Percentiles rank a stretch among this genome's conserved stretches.
Evolutionary conservation across 2,797 vertebrate genomes (phyloP).

Genomic region (Rhinichthys osculus): DNA sequence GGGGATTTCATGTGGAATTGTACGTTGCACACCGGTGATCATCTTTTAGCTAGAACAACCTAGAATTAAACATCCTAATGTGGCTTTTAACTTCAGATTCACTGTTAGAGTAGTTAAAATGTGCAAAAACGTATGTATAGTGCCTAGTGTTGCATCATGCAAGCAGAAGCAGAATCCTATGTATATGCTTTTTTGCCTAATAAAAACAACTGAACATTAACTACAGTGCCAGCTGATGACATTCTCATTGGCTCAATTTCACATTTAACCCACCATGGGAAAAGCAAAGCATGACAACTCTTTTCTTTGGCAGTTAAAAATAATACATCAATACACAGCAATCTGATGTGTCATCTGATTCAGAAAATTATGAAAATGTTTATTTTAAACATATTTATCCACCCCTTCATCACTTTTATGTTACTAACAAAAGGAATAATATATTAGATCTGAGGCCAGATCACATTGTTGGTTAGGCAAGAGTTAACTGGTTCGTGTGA

Average conservation of each 20-base stretch:
- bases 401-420: neutral
- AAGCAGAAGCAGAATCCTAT: neutral
- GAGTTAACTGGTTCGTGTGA: neutral
- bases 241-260: neutral
- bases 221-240: neutral
- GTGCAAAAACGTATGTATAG: neutral
- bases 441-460: too few relatives aligned
- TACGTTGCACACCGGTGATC: neutral
- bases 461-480: neutral
- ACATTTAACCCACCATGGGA: neutral
- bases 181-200: neutral
- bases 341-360: neutral
- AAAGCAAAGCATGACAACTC: neutral
- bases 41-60: neutral
- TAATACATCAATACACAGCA: neutral
- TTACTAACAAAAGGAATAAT: neutral
- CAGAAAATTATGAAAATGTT: neutral
- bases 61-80: too few relatives aligned
- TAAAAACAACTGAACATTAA: neutral
- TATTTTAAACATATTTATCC: neutral
- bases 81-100: neutral
- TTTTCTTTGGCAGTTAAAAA: neutral
- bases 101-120: neutral
- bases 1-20: neutral
- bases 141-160: neutral